Percentiles rank a stretch among this genome's conserved stretches.
phyloP scores from a whole-genome alignment of 1,140 invertebrate genomes.

The Drosophila elegans region DNA sequence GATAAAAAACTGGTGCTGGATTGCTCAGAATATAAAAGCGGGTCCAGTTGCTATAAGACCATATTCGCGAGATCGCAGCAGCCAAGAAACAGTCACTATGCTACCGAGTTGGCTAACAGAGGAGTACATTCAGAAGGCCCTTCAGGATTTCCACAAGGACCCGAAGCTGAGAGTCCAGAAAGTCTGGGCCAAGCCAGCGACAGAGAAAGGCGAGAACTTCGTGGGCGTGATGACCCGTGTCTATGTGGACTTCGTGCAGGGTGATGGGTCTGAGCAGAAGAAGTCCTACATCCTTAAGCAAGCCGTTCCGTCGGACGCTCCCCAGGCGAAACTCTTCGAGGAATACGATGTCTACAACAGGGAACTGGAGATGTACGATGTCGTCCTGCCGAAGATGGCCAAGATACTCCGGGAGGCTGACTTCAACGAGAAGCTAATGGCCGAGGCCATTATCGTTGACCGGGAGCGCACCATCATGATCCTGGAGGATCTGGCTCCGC shows the following conservation, averaged over 20 bases:
- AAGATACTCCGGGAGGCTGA: constrained; percentile 44
- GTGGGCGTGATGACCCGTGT: constrained; percentile 67
- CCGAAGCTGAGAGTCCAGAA: constrained; percentile 45
- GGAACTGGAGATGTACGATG: constrained; percentile 73
- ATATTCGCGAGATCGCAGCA: constrained; percentile 11
- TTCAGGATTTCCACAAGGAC: constrained; percentile 51
- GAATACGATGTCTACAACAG: constrained; percentile 54
- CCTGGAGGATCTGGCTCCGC: constrained; percentile 86
- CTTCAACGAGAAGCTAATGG: constrained; percentile 58
- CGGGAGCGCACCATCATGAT: constrained; percentile 39
- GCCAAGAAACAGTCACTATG: constrained; percentile 9
- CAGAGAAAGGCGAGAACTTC: constrained; percentile 69
- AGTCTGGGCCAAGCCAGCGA: constrained; percentile 46
- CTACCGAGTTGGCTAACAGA: constrained; percentile 60
- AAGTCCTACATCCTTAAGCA: constrained; percentile 58
- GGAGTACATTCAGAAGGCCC: constrained; percentile 57
- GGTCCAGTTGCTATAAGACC: constrained; percentile 2
- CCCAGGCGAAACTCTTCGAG: constrained; percentile 40
- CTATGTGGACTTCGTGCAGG: constrained; percentile 44
- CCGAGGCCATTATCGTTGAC: constrained; percentile 63
- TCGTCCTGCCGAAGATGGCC: constrained; percentile 59
- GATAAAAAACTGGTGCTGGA: constrained; percentile 21
- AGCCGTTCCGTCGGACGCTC: constrained; percentile 27
- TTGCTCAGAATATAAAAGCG: constrained; percentile 29
- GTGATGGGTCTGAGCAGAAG: constrained; percentile 5